phyloP scores from a whole-genome alignment of 2,113 vertebrate genomes.

The Lagenorhynchus albirostris region DNA sequence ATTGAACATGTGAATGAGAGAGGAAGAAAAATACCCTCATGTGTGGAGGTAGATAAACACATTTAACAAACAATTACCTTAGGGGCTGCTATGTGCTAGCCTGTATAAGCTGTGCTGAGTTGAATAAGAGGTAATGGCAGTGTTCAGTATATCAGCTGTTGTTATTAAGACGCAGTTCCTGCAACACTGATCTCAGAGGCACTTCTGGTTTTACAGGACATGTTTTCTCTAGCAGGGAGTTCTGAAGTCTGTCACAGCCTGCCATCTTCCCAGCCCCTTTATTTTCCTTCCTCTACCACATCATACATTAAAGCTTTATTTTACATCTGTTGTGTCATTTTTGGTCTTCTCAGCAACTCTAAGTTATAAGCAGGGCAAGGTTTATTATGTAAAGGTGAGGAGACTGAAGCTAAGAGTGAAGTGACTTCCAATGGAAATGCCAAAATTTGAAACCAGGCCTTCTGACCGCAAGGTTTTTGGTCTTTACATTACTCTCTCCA shows the following conservation, averaged over 20 bases:
- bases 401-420: not conserved
- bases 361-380: not conserved
- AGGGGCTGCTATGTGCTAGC: not conserved
- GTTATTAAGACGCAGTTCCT: not conserved
- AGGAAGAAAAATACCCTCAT: not conserved
- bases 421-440: not conserved
- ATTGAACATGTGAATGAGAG: not conserved
- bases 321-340: not conserved
- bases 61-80: not conserved
- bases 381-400: not conserved
- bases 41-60: not conserved
- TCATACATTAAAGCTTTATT: not conserved
- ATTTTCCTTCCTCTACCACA: not conserved
- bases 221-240: not conserved
- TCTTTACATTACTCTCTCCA: not conserved
- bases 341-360: not conserved
- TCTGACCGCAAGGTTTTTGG: not conserved
- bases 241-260: not conserved
- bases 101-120: not conserved
- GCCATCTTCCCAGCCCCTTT: not conserved
- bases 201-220: not conserved
- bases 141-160: not conserved
- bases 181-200: not conserved
- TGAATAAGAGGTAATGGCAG: not conserved
- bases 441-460: not conserved